phyloP scores from a whole-genome alignment of 2,888 invertebrate species.

The Miltochrista miniata region DNA sequence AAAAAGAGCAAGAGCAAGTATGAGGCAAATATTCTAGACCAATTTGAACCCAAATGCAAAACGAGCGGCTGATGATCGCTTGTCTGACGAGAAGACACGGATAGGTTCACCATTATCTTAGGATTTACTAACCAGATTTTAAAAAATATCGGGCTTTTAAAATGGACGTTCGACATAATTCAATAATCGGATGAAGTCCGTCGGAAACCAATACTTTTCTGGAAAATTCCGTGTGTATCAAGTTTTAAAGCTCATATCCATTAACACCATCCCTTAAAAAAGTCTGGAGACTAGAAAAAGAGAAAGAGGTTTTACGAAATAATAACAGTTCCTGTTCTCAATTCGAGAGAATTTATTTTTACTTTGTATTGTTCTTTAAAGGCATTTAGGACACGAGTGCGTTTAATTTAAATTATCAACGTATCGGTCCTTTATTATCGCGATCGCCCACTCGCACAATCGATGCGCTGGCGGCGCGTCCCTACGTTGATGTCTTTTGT shows the following conservation, averaged over 20 bases:
- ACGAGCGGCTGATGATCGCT: too few species aligned
- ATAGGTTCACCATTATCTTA: too few species aligned
- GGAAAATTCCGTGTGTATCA: slow-evolving; percentile 51
- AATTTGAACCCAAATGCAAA: slow-evolving; percentile 44
- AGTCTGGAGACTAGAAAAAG: slow-evolving; percentile 39
- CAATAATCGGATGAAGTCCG: slow-evolving; percentile 53
- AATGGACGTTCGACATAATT: slow-evolving; percentile 32
- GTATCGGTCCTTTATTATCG: slow-evolving; percentile 23
- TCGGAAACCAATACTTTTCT: slow-evolving; percentile 49
- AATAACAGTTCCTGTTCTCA: neutral
- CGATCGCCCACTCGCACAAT: slow-evolving; percentile 33
- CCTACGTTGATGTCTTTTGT: slow-evolving; percentile 52
- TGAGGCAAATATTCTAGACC: slow-evolving; percentile 48
- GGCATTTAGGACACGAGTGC: too few species aligned
- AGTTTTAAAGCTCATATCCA: slow-evolving; percentile 45
- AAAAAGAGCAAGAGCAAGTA: slow-evolving; percentile 48
- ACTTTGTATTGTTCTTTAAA: neutral
- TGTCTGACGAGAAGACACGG: too few species aligned
- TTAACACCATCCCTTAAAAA: slow-evolving; percentile 39
- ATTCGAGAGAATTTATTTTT: slow-evolving; percentile 1
- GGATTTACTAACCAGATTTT: too few species aligned
- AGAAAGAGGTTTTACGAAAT: too few species aligned
- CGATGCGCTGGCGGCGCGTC: slow-evolving; percentile 35
- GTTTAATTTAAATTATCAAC: slow-evolving; percentile 13
- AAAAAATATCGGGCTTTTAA: too few species aligned